These are phyloP conservation scores for Hydractinia symbiolongicarpus DNA, from an alignment of 30 jellyfish, hydroid and myxozoan genomes.

Conservation along the genomic window DNA sequence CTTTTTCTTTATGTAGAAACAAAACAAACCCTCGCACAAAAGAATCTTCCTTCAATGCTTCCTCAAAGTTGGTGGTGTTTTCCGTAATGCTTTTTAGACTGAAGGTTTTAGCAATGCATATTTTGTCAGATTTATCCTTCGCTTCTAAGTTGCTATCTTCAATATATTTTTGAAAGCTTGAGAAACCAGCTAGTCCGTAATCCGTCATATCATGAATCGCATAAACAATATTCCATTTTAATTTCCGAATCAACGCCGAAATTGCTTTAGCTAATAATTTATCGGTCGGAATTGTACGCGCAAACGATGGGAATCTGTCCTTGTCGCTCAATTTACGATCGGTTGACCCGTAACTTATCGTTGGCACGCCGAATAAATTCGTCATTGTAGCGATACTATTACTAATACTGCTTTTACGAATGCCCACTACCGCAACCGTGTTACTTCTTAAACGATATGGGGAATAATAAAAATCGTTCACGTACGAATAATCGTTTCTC, in stretches of 20 bases:
- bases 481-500: not conserved
- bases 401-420: slow-evolving; percentile 40
- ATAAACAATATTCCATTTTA: slow-evolving; percentile 29
- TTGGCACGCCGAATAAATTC: slow-evolving; percentile 41
- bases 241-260: slow-evolving; percentile 12
- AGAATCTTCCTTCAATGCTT: slow-evolving; percentile 3
- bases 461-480: not conserved
- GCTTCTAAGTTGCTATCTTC: slow-evolving; percentile 1
- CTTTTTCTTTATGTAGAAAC: slow-evolving; percentile 30
- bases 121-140: not conserved
- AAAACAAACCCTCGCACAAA: slow-evolving; percentile 22
- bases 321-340: slow-evolving; percentile 43
- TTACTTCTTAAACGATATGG: not conserved
- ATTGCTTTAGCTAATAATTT: slow-evolving; percentile 28
- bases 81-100: slow-evolving; percentile 3
- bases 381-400: slow-evolving; percentile 59
- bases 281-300: slow-evolving; percentile 66
- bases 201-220: slow-evolving; percentile 56
- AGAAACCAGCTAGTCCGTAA: slow-evolving; percentile 41
- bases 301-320: slow-evolving; percentile 39
- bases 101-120: slow-evolving; percentile 24
- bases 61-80: not conserved
- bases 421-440: slow-evolving; percentile 52
- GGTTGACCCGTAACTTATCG: slow-evolving; percentile 55
- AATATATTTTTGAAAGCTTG: slow-evolving; percentile 5